Conservation (phyloP, 2,797 vertebrate genomes). For the Monodelphis domestica region DNA sequence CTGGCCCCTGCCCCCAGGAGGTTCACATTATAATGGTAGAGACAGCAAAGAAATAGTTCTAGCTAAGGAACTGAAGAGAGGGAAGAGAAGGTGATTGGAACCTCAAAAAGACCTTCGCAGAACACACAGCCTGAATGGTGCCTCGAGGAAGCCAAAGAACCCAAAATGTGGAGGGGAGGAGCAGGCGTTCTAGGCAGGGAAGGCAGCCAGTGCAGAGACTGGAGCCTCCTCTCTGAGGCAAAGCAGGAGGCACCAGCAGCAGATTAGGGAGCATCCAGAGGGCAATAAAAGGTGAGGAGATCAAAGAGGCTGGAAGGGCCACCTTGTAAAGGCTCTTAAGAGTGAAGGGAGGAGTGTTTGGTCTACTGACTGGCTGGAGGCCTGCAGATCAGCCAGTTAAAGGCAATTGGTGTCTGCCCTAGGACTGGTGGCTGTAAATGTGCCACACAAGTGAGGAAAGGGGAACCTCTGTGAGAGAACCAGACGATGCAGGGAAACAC, state of each 20-base stretch:
- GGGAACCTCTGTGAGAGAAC: not conserved
- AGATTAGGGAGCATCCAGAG: not conserved
- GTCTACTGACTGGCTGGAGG: too few species aligned
- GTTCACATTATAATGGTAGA: not conserved
- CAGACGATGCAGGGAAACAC: not conserved
- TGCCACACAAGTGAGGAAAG: not conserved
- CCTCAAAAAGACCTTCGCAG: not conserved
- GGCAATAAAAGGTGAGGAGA: not conserved
- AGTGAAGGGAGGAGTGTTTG: too few species aligned
- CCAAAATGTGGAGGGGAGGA: not conserved
- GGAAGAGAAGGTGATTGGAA: not conserved
- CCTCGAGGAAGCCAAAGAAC: not conserved
- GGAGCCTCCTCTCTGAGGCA: not conserved
- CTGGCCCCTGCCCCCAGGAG: not conserved
- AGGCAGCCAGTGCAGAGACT: not conserved
- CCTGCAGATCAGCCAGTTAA: rapidly evolving
- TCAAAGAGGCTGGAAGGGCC: not conserved
- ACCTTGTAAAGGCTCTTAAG: not conserved
- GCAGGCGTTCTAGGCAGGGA: not conserved
- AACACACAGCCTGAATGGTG: not conserved
- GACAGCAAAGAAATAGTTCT: not conserved
- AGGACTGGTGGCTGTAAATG: not conserved
- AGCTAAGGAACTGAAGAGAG: not conserved
- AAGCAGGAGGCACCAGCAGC: not conserved
- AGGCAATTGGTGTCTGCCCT: not conserved